Conservation (phyloP, 2,113 vertebrate genomes). For the Eurypyga helias region DNA sequence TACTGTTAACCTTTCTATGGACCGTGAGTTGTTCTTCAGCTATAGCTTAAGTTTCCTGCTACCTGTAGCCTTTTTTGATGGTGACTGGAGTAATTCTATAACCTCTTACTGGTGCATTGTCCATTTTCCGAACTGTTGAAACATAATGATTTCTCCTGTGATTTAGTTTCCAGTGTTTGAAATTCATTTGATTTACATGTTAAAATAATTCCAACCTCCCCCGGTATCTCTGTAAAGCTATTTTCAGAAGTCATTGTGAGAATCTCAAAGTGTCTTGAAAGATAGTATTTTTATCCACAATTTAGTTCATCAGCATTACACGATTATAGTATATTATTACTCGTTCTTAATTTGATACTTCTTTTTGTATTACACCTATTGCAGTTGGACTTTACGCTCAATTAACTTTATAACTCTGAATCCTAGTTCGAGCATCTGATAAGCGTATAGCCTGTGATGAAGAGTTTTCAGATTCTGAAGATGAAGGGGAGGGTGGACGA, state of each 20-base stretch:
- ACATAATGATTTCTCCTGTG: neutral
- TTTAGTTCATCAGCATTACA: neutral
- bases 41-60: neutral
- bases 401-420: neutral
- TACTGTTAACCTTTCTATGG: neutral
- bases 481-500: slow-evolving; percentile 91
- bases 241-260: neutral
- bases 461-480: slow-evolving; percentile 94
- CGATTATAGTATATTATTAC: neutral
- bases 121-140: neutral
- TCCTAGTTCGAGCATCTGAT: slow-evolving; percentile 89
- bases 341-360: neutral
- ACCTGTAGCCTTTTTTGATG: neutral
- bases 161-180: neutral
- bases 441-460: slow-evolving; percentile 95
- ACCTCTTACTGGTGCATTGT: neutral
- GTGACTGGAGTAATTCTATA: neutral
- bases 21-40: neutral
- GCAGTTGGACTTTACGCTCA: neutral
- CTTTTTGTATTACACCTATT: neutral
- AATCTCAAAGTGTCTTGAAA: neutral
- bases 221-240: neutral
- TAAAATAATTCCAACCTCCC: neutral
- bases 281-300: neutral
- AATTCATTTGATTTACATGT: neutral